Conservation (phyloP, 2,797 vertebrate genomes). For the Lepilemur septentrionalis region DNA sequence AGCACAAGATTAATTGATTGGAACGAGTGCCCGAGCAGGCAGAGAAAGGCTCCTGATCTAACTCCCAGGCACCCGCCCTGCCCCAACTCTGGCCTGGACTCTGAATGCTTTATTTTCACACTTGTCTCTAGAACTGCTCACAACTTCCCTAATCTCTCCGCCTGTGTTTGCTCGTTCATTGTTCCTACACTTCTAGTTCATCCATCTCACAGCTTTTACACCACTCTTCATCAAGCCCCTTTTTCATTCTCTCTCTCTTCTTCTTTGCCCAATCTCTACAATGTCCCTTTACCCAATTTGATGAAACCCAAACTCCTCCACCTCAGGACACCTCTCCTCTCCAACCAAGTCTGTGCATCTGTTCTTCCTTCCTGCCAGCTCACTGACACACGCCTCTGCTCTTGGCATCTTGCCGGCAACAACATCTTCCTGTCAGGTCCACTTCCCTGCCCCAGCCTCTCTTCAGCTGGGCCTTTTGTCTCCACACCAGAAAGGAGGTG, state of each 20-base stretch:
- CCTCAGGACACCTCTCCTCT: background rate
- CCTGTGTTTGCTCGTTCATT: background rate
- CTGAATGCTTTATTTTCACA: background rate
- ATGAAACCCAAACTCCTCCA: background rate
- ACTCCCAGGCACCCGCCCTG: background rate
- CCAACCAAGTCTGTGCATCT: background rate
- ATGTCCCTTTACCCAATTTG: background rate
- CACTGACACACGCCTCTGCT: rapidly evolving
- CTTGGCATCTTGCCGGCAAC: background rate
- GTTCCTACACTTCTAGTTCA: background rate
- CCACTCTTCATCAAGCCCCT: background rate
- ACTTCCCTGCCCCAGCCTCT: background rate
- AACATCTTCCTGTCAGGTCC: background rate
- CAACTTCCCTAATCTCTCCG: too few species aligned
- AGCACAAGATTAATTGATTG: background rate
- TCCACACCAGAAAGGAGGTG: background rate
- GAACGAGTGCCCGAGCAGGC: background rate
- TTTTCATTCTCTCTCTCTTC: background rate
- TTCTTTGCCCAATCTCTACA: background rate
- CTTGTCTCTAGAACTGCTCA: background rate
- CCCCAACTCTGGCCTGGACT: background rate
- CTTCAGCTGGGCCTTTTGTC: background rate
- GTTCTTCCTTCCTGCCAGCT: background rate
- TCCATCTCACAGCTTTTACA: background rate
- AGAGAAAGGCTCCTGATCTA: background rate